Conservation (phyloP, 2,888 invertebrate species). For the Tridacna crocea region DNA sequence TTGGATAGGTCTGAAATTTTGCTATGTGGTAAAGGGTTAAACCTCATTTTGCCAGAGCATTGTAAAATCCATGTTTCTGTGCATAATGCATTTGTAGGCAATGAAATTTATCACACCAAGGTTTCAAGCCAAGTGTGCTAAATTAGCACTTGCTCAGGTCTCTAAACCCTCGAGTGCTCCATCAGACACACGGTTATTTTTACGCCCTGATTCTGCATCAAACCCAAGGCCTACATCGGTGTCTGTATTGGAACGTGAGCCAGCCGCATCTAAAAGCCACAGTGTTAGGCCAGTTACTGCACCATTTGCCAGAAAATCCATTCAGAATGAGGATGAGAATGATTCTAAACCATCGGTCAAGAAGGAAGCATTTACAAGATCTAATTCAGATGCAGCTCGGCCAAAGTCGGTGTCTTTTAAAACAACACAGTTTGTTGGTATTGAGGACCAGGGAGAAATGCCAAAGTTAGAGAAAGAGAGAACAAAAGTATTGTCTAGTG, state of each 20-base stretch:
- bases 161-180: conserved; percentile 57
- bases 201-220: conserved; percentile 42
- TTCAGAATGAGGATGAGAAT: neutral
- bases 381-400: neutral
- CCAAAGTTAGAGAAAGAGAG: conserved; percentile 30
- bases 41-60: no score
- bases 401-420: conserved; percentile 23
- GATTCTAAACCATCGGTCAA: conserved; percentile 22
- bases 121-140: conserved; percentile 51
- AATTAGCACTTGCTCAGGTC: conserved; percentile 52
- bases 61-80: no score
- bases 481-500: conserved; percentile 35
- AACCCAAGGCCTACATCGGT: neutral
- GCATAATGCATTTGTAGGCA: conserved; percentile 6
- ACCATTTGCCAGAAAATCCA: conserved; percentile 12
- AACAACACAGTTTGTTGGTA: conserved; percentile 13
- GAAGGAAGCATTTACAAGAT: conserved; percentile 23
- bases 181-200: conserved; percentile 47
- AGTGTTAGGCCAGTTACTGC: conserved; percentile 38
- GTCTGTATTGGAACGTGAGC: neutral
- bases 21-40: no score
- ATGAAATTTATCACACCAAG: conserved; percentile 42
- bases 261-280: neutral
- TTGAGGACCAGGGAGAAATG: conserved; percentile 2
- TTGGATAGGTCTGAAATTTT: no score